Conservation (phyloP, 1,140 invertebrate genomes). For the Chrysoperla carnea region DNA sequence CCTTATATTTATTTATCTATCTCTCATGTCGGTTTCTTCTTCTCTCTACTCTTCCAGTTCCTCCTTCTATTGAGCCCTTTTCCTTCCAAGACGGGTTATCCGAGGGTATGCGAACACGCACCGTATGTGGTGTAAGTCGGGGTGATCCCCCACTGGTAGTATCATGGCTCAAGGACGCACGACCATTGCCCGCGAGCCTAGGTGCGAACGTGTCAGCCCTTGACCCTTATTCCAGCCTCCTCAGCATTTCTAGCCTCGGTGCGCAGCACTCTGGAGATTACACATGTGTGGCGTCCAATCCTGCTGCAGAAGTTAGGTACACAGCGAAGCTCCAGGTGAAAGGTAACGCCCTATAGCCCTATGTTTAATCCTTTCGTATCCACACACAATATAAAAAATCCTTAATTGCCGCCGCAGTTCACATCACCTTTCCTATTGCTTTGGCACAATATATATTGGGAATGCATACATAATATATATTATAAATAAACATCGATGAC, state of each 20-base stretch:
- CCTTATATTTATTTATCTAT: slow-evolving; percentile 29
- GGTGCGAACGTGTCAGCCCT: slow-evolving; percentile 50
- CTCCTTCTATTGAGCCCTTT: slow-evolving; percentile 70
- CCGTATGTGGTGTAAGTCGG: slow-evolving; percentile 68
- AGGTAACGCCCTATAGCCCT: slow-evolving; percentile 37
- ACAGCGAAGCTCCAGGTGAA: slow-evolving; percentile 64
- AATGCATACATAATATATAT: slow-evolving; percentile 13
- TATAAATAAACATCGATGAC: slow-evolving; percentile 10
- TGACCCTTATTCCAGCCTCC: slow-evolving; percentile 54
- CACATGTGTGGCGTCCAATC: slow-evolving; percentile 64
- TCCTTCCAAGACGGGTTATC: slow-evolving; percentile 62
- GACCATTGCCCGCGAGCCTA: slow-evolving; percentile 37
- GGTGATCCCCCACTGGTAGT: slow-evolving; percentile 59
- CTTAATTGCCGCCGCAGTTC: neutral
- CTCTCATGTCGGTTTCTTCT: slow-evolving; percentile 40
- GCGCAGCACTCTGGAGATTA: slow-evolving; percentile 61
- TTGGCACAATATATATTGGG: slow-evolving; percentile 28
- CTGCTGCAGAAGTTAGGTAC: slow-evolving; percentile 59
- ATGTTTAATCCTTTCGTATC: slow-evolving; percentile 13
- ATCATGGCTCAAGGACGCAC: slow-evolving; percentile 61
- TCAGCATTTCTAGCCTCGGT: slow-evolving; percentile 58
- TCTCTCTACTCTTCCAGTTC: slow-evolving; percentile 54
- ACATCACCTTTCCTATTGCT: slow-evolving; percentile 21
- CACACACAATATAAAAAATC: slow-evolving; percentile 8
- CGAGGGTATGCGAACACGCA: slow-evolving; percentile 68